These are phyloP conservation scores for Eolophus roseicapilla DNA, from an alignment of 2,113 vertebrate species.

Conservation along the genomic window DNA sequence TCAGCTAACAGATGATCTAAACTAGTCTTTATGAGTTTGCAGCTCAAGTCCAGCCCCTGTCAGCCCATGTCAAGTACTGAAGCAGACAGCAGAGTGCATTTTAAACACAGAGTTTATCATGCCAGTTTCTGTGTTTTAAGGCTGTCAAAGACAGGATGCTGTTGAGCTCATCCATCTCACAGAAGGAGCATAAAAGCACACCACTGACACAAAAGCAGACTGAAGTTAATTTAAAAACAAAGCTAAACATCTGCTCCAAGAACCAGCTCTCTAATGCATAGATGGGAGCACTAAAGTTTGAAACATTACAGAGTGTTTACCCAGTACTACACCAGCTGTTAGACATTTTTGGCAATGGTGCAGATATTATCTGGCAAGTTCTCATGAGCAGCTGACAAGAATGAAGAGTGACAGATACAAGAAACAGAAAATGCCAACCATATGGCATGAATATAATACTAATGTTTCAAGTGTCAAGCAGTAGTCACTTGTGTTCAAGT, in stretches of 20 bases:
- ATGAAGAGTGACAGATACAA: constrained; percentile 64
- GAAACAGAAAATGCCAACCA: constrained; percentile 64
- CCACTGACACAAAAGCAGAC: constrained; percentile 22
- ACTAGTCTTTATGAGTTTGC: background rate
- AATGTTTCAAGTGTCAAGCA: constrained; percentile 58
- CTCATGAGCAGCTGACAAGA: constrained; percentile 49
- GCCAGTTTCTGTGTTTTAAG: background rate
- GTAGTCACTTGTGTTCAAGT: constrained; percentile 13
- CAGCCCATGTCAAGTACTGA: background rate
- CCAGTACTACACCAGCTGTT: constrained; percentile 60
- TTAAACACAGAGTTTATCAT: background rate
- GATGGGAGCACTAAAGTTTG: constrained; percentile 34
- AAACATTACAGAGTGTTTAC: constrained; percentile 34
- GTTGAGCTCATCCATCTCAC: background rate
- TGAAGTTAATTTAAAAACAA: constrained; percentile 52
- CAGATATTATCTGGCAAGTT: constrained; percentile 61
- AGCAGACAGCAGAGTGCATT: background rate
- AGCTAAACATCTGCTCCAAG: constrained; percentile 59
- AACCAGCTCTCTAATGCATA: constrained; percentile 5
- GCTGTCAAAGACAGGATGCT: background rate
- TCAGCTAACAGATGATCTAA: background rate
- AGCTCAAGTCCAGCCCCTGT: background rate
- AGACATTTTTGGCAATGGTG: constrained; percentile 38
- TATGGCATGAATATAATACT: constrained; percentile 62
- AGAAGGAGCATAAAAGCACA: background rate